A percentile compares a stretch with the other conserved stretches of the same genome.
Conservation (phyloP, 2,113 vertebrate genomes). For the Rhegmatorhina hoffmannsi region DNA sequence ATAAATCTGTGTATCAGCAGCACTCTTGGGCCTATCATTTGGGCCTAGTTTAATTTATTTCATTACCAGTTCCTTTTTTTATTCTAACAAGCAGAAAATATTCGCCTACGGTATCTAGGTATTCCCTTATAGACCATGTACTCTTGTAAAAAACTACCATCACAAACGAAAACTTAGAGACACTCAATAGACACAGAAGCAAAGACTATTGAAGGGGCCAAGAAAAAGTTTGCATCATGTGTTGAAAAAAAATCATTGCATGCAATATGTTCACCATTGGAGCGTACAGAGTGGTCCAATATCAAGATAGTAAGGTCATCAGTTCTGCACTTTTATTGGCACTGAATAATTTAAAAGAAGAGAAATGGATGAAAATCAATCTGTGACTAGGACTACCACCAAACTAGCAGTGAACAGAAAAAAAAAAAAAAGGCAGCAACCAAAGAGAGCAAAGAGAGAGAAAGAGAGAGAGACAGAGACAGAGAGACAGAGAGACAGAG, state of each 20-base stretch:
- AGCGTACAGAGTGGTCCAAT: neutral
- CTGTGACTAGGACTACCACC: neutral
- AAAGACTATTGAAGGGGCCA: neutral
- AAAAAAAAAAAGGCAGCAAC: neutral
- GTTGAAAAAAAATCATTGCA: neutral
- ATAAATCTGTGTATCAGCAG: neutral
- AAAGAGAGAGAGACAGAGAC: neutral
- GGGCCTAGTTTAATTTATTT: neutral
- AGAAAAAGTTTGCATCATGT: neutral
- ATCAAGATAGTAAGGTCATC: neutral
- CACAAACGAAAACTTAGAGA: neutral
- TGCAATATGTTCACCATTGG: neutral
- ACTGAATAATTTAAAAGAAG: neutral
- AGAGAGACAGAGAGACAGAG: too few species aligned
- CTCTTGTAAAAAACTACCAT: neutral
- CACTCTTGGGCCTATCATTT: neutral
- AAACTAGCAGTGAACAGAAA: neutral
- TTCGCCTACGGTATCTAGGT: neutral
- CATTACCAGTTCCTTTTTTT: neutral
- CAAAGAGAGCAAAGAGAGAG: neutral
- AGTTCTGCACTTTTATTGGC: neutral
- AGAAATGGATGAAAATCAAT: neutral
- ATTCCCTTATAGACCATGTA: neutral
- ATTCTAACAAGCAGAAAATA: neutral
- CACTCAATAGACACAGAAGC: neutral